phyloP scores from a whole-genome alignment of 1,140 invertebrate species.

The Drosophila oshimai region DNA sequence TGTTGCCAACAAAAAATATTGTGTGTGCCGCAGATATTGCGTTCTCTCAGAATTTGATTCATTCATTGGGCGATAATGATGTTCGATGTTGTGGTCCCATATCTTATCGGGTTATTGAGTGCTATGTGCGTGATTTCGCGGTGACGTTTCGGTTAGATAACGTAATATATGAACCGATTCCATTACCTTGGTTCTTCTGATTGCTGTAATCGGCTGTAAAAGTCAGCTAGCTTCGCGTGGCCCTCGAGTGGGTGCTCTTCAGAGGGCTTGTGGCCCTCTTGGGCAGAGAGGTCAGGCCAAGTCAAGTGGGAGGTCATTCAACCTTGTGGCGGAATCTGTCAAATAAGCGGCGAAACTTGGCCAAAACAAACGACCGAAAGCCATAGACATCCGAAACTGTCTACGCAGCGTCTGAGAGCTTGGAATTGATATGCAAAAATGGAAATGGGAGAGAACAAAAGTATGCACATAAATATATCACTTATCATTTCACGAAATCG shows the following conservation, averaged over 20 bases:
- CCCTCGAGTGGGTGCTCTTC: background rate
- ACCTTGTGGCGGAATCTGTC: slow-evolving; percentile 46
- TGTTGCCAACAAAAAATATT: slow-evolving; percentile 39
- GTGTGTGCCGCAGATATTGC: slow-evolving; percentile 11
- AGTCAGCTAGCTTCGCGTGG: background rate
- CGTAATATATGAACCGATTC: background rate
- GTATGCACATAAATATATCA: slow-evolving; percentile 43
- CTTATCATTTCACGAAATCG: background rate
- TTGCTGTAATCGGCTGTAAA: slow-evolving; percentile 14
- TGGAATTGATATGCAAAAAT: slow-evolving; percentile 42
- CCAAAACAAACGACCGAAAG: slow-evolving; percentile 48
- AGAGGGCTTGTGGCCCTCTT: background rate
- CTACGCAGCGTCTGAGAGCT: slow-evolving; percentile 44
- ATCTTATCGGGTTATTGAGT: slow-evolving; percentile 50
- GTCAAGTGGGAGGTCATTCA: slow-evolving; percentile 59
- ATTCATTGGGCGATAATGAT: slow-evolving; percentile 28
- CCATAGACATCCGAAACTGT: slow-evolving; percentile 36
- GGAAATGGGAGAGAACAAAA: slow-evolving; percentile 17
- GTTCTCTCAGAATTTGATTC: slow-evolving; percentile 9
- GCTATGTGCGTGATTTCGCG: slow-evolving; percentile 31
- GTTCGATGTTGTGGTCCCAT: slow-evolving; percentile 23
- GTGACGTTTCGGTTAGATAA: slow-evolving; percentile 30
- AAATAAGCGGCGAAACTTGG: slow-evolving; percentile 31
- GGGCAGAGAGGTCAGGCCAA: slow-evolving; percentile 21
- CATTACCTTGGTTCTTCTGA: slow-evolving; percentile 1